phyloP scores from a whole-genome alignment of 2,797 vertebrate species.

The Pseudochromis fuscus region DNA sequence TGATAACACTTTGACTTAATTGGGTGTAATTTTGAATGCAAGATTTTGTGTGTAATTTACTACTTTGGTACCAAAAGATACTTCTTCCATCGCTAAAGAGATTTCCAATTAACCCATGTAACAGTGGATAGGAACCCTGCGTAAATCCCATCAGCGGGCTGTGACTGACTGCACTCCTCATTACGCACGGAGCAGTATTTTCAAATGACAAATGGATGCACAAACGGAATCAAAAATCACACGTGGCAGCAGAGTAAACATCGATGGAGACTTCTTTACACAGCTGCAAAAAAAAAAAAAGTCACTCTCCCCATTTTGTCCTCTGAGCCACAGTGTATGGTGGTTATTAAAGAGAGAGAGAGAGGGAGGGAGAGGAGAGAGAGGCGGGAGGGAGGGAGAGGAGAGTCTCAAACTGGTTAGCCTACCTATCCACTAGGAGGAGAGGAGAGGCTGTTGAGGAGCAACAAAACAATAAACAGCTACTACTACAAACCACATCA shows the following conservation, averaged over 20 bases:
- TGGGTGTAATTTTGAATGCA: background rate
- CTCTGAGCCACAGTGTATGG: conserved; percentile 70
- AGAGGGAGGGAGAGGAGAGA: conserved; percentile 23
- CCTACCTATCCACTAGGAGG: conserved; percentile 85
- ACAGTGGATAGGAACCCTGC: conserved; percentile 3
- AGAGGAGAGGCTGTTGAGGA: conserved; percentile 83
- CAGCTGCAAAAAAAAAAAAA: conserved; percentile 67
- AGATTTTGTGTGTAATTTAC: background rate
- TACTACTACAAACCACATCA: conserved; percentile 73
- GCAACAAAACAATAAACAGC: conserved; percentile 85
- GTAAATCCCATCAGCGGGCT: conserved; percentile 1
- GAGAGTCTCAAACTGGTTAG: conserved; percentile 72
- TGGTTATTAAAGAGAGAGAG: conserved; percentile 53
- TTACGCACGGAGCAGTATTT: background rate
- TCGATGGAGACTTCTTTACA: conserved; percentile 39
- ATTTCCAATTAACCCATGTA: conserved; percentile 11
- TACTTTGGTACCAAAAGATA: background rate
- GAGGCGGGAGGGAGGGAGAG: conserved; percentile 36
- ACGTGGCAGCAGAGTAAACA: conserved; percentile 25
- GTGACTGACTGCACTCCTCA: background rate
- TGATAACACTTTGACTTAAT: background rate
- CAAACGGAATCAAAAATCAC: background rate
- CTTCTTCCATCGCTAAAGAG: conserved; percentile 3
- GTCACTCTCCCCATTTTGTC: conserved; percentile 77
- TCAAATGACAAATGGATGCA: conserved; percentile 15